Conservation (phyloP, 35 echinoderm and acorn worm genomes). For the Holothuria glaberrima region DNA sequence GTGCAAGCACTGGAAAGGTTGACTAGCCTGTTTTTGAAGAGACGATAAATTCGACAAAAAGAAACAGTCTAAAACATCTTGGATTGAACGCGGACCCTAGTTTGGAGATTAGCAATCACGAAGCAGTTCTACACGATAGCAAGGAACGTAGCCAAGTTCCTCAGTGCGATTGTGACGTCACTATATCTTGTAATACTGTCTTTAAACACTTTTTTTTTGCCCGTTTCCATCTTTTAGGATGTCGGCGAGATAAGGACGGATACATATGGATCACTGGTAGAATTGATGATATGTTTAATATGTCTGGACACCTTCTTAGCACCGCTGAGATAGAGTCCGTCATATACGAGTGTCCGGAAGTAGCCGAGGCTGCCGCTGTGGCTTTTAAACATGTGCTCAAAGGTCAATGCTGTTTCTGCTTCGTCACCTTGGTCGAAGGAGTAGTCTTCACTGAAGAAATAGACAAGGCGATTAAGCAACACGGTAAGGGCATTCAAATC, state of each 20-base stretch:
- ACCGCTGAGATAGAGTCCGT: conserved; percentile 92
- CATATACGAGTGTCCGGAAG: conserved; percentile 69
- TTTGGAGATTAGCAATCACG: too few relatives aligned
- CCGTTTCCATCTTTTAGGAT: conserved; percentile 51
- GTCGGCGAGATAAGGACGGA: conserved; percentile 89
- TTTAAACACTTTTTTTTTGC: not conserved
- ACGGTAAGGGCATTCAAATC: too few relatives aligned
- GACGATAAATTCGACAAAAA: too few relatives aligned
- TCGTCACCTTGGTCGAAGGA: conserved; percentile 90
- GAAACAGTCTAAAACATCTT: too few relatives aligned
- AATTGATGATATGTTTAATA: conserved; percentile 98
- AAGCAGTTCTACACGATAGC: too few relatives aligned
- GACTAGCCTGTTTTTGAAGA: too few relatives aligned
- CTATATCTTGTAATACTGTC: too few relatives aligned
- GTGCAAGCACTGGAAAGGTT: too few relatives aligned
- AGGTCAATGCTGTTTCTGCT: conserved; percentile 91
- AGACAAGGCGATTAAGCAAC: conserved; percentile 60
- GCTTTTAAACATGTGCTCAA: conserved; percentile 84
- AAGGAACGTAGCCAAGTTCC: too few relatives aligned
- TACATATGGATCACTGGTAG: conserved; percentile 98
- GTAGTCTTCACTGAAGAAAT: conserved; percentile 66
- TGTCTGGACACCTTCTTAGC: conserved; percentile 95
- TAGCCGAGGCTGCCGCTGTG: conserved; percentile 90
- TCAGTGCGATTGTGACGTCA: too few relatives aligned
- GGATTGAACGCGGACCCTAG: too few relatives aligned